Conservation (phyloP, 1,140 invertebrate species). For the Lucilia cuprina region DNA sequence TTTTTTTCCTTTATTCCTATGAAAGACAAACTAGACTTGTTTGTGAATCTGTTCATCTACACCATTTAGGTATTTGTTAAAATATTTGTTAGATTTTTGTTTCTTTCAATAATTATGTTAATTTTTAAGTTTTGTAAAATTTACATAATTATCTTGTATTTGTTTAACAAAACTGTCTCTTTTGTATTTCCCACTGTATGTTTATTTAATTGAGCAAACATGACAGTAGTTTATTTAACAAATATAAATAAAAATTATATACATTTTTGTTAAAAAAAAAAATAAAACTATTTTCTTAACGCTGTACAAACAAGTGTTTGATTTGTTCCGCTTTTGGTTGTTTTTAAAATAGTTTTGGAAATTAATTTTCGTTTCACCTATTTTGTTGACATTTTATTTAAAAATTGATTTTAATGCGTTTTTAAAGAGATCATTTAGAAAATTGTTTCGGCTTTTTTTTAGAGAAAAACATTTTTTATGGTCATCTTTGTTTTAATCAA, state of each 20-base stretch:
- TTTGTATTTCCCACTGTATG: not conserved
- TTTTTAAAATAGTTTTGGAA: not conserved
- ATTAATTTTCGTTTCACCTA: not conserved
- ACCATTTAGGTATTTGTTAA: constrained; percentile 17
- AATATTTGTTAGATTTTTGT: constrained; percentile 4
- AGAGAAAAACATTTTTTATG: not conserved
- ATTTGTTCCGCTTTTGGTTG: constrained; percentile 12
- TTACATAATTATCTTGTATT: constrained; percentile 19
- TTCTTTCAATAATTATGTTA: constrained; percentile 18
- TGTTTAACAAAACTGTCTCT: not conserved
- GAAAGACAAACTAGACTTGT: not conserved
- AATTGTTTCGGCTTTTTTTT: not conserved
- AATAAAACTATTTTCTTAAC: not conserved
- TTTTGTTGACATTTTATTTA: constrained; percentile 15
- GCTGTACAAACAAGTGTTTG: constrained; percentile 22
- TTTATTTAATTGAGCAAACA: not conserved
- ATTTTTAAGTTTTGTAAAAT: not conserved
- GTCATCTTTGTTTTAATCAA: not conserved
- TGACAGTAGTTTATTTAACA: constrained; percentile 1
- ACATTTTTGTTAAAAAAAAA: not conserved
- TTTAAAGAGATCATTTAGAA: constrained; percentile 29
- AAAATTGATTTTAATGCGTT: constrained; percentile 25
- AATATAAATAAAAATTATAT: not conserved
- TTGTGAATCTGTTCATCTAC: not conserved
- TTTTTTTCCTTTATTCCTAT: not conserved